Base-by-base conservation (phyloP, 2,113 vertebrate species). In the Sterna hirundo region DNA sequence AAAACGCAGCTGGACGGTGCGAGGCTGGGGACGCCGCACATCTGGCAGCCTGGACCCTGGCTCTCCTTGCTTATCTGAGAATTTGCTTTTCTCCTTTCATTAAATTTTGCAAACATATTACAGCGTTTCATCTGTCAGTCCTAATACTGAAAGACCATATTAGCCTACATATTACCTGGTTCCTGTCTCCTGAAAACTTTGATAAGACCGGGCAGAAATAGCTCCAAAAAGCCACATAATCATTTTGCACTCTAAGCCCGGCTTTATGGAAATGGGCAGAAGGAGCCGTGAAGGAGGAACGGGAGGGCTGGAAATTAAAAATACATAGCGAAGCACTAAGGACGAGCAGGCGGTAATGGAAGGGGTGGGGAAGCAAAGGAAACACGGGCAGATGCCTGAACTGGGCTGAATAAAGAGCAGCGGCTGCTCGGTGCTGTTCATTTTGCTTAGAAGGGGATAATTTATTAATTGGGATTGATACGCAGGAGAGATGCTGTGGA, bases 11-110 rank as follows among this genome's bases (percentile, higher is more conserved):
- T 21, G 82, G 91, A 32, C 23, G 47, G 79, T 26, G 47, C 57
- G 57, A 85, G 92, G 38, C 86, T 22, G 84, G 78, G 92, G 52
- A 38, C 44, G 34, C 68, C 32, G 11, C 95, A 69, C 91, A 69
- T 86, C 91, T 92, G 93, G 74, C 25, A 81, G 76, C 89, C 88
- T 72, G 82, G 84, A 72, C 49, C 12, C 15, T 16, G 84, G 71
- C 86, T 94, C 88, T 72, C 61, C 82, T 76, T 72, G 81, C 79
- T 92, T 90, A 95, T 86, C 78, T 76, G 81, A 97, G 96, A 90
- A 91, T 96, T 79, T 95, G 88, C 85, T 95, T 96, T 97, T 93
- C 86, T 93, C 87, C 91, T 98, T 96, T 95, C 77, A 89, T 91
- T 96, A 93, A 75, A 91, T 96, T 96, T 97, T 92, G 83, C 84